A percentile compares a stretch with the other conserved stretches of the same genome.
phyloP scores from a whole-genome alignment of 2,797 vertebrate species.

The Emydoidea blandingii region DNA sequence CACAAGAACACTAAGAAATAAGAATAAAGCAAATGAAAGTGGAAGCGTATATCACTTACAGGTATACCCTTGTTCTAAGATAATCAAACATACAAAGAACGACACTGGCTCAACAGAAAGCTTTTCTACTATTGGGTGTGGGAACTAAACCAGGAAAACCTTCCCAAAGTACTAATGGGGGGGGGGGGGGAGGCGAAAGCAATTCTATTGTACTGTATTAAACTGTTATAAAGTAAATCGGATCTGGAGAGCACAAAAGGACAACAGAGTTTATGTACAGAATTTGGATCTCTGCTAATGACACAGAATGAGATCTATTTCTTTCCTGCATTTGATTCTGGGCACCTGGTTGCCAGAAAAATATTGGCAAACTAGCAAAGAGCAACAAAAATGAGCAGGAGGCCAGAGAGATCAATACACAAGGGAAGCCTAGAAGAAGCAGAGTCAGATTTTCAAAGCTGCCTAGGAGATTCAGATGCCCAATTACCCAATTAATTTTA shows the following conservation, averaged over 20 bases:
- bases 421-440: not conserved
- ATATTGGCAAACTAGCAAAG: not conserved
- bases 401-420: not conserved
- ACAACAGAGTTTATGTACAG: not conserved
- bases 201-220: not conserved
- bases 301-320: constrained; percentile 30
- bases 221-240: not conserved
- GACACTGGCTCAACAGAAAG: not conserved
- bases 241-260: not conserved
- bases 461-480: not conserved
- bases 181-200: not conserved
- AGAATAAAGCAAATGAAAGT: not conserved
- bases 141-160: not conserved
- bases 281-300: not conserved
- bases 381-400: constrained; percentile 19
- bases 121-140: not conserved
- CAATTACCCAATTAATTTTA: constrained; percentile 26
- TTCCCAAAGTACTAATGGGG: not conserved
- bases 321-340: constrained; percentile 12
- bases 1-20: not conserved
- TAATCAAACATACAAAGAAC: constrained; percentile 6
- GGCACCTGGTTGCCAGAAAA: constrained; percentile 7
- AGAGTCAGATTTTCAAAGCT: not conserved
- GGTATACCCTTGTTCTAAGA: not conserved
- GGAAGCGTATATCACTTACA: not conserved